Conservation (phyloP, 2,888 invertebrate genomes). For the Chrysotoxum bicinctum region DNA sequence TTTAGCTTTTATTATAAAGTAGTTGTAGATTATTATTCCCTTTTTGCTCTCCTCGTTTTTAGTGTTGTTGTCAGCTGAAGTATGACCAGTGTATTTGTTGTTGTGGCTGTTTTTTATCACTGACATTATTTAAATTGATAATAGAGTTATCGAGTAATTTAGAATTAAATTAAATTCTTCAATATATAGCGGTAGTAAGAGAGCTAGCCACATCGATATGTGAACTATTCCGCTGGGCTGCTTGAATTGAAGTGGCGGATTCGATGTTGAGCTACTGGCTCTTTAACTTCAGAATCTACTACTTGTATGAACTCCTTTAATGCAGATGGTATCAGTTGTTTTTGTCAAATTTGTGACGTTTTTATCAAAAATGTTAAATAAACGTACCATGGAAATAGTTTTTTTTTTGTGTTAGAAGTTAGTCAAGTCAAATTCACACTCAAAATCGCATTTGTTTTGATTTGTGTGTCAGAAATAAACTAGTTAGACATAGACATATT, state of each 20-base stretch:
- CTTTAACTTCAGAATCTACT: constrained; percentile 41
- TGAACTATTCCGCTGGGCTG: constrained; percentile 37
- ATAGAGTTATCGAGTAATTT: constrained; percentile 57
- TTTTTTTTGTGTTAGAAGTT: constrained; percentile 20
- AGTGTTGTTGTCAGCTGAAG: constrained; percentile 26
- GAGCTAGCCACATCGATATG: constrained; percentile 34
- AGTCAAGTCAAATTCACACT: constrained; percentile 30
- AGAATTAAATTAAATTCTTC: constrained; percentile 20
- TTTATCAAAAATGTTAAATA: constrained; percentile 27
- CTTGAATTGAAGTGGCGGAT: constrained; percentile 41
- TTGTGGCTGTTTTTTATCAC: constrained; percentile 56
- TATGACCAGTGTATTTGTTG: constrained; percentile 27
- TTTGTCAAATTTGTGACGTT: constrained; percentile 57
- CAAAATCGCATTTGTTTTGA: constrained; percentile 64
- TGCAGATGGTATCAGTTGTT: constrained; percentile 45
- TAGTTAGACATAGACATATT: constrained; percentile 49
- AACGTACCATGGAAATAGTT: not conserved
- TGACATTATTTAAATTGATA: constrained; percentile 68
- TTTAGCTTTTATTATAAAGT: constrained; percentile 53
- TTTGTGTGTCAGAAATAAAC: constrained; percentile 65
- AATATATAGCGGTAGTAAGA: not conserved
- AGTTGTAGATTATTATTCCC: constrained; percentile 61
- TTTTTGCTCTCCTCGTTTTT: constrained; percentile 43
- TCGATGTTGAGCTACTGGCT: constrained; percentile 26
- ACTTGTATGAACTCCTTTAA: constrained; percentile 37